A percentile compares a stretch with the other conserved stretches of the same genome.
Evolutionary conservation across 2,888 invertebrate genomes (phyloP).

Genomic region (Sesia apiformis): DNA sequence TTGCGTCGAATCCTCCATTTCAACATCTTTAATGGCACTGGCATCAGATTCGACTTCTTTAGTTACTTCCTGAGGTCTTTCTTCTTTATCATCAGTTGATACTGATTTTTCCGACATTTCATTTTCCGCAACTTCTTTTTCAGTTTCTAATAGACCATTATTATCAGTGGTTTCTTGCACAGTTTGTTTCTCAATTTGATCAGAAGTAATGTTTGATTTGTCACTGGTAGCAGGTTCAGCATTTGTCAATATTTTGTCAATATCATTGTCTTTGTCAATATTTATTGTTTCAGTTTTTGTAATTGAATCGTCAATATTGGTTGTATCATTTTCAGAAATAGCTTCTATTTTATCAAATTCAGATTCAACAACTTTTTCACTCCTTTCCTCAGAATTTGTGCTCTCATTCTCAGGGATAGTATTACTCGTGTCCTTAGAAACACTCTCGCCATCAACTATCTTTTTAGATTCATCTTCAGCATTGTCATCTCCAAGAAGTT

Average conservation of each 20-base stretch:
- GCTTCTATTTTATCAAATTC: background rate
- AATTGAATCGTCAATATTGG: slow-evolving; percentile 20
- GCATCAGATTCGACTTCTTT: slow-evolving; percentile 5
- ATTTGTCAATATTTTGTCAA: background rate
- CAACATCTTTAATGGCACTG: no score
- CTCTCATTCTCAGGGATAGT: slow-evolving; percentile 1
- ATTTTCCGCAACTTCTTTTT: no score
- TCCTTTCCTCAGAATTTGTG: slow-evolving; percentile 1
- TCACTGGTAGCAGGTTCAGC: background rate
- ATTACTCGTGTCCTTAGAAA: slow-evolving; percentile 1
- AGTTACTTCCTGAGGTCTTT: slow-evolving; percentile 1
- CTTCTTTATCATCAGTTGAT: slow-evolving; percentile 10
- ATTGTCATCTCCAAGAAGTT: slow-evolving; percentile 3
- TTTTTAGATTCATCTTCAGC: slow-evolving; percentile 3
- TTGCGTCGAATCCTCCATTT: no score
- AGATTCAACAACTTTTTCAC: slow-evolving; percentile 1
- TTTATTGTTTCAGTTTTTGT: background rate
- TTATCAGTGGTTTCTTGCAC: no score
- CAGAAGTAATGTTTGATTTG: no score
- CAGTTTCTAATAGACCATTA: background rate
- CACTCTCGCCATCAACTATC: background rate
- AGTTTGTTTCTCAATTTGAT: no score
- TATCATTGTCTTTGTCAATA: background rate
- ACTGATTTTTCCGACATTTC: slow-evolving; percentile 3
- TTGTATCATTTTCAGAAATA: background rate